These are phyloP conservation scores for Ceyx margarethae DNA, from an alignment of 2,113 vertebrate species.

Conservation along the genomic window DNA sequence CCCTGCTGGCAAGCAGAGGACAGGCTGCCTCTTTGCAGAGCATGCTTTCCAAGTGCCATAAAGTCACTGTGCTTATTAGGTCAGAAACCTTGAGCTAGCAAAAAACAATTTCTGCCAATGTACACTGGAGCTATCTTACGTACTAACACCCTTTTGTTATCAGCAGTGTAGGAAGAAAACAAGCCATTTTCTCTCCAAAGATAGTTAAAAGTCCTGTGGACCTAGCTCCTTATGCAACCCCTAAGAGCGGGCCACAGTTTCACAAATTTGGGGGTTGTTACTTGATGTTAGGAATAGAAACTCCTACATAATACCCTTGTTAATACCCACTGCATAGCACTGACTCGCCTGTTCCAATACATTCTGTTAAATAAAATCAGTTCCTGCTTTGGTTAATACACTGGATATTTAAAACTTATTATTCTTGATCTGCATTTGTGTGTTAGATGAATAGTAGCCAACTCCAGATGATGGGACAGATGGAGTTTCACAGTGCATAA, in stretches of 20 bases:
- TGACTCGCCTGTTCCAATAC: background rate
- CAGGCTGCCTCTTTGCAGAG: background rate
- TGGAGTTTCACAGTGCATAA: conserved; percentile 56
- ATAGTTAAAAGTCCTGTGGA: background rate
- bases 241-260: fast-evolving
- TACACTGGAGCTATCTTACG: fast-evolving
- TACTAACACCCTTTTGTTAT: background rate
- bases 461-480: conserved; percentile 66
- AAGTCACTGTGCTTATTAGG: background rate
- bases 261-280: background rate
- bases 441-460: conserved; percentile 52
- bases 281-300: background rate
- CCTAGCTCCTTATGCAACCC: background rate
- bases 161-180: background rate
- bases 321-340: background rate
- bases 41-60: background rate
- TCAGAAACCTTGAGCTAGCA: background rate
- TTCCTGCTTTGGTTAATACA: conserved; percentile 23
- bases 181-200: background rate
- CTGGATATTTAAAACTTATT: conserved; percentile 43
- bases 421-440: conserved; percentile 19
- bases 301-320: background rate
- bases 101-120: background rate
- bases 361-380: conserved; percentile 11
- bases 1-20: background rate